Evolutionary conservation across 2,888 invertebrate genomes (phyloP).

Genomic region (Miltochrista miniata): DNA sequence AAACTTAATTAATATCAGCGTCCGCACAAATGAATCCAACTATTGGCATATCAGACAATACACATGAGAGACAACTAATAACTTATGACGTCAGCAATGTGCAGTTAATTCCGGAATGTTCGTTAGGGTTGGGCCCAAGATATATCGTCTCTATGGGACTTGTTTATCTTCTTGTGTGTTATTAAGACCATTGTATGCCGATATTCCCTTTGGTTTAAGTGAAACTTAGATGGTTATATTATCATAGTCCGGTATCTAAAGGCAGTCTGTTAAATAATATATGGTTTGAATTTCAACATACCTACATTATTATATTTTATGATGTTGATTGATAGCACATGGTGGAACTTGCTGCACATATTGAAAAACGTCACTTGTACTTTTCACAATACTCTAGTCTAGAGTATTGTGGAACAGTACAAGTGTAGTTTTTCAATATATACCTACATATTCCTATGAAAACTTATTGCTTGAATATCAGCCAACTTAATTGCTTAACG

Average conservation of each 20-base stretch:
- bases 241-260: constrained; percentile 16
- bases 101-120: constrained; percentile 46
- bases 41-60: constrained; percentile 60
- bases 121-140: constrained; percentile 49
- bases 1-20: constrained; percentile 36
- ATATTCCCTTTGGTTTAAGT: constrained; percentile 48
- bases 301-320: too few species aligned
- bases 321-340: too few species aligned
- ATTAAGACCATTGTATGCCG: constrained; percentile 58
- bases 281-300: too few species aligned
- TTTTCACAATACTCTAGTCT: too few species aligned
- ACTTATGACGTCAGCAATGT: constrained; percentile 59
- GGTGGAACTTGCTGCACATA: too few species aligned
- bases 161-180: constrained; percentile 62
- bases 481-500: not conserved
- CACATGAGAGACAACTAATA: constrained; percentile 55
- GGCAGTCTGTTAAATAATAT: constrained; percentile 18
- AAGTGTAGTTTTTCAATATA: too few species aligned
- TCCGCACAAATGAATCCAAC: constrained; percentile 47
- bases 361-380: too few species aligned
- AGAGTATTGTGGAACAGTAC: too few species aligned
- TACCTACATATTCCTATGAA: too few species aligned
- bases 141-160: constrained; percentile 69
- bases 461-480: too few species aligned
- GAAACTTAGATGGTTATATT: constrained; percentile 32